Evolutionary conservation across 2,113 vertebrate genomes (phyloP).

Genomic region (Myotis davidii): DNA sequence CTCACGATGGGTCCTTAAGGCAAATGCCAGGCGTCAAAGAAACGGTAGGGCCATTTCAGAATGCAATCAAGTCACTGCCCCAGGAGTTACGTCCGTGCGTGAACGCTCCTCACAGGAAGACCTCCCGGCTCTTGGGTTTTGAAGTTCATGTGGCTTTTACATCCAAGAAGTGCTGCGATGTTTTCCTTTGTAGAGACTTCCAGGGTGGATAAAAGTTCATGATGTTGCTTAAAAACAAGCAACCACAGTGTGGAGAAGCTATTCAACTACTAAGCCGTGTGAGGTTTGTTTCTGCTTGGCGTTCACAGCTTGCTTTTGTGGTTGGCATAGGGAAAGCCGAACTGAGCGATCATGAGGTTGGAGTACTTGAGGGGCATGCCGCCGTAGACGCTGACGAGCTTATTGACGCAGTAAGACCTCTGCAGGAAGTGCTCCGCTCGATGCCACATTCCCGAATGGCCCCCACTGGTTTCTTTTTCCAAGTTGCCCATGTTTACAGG

Average conservation of each 20-base stretch:
- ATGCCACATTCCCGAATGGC: conserved; percentile 97
- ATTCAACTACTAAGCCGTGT: neutral
- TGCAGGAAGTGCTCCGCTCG: conserved; percentile 94
- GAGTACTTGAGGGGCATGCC: conserved; percentile 94
- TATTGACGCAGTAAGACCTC: conserved; percentile 95
- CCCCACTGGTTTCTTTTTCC: conserved; percentile 93
- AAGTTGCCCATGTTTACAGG: conserved; percentile 93
- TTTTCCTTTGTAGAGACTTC: conserved; percentile 19
- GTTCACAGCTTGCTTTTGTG: conserved; percentile 90
- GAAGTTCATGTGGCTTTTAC: neutral
- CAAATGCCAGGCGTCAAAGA: conserved; percentile 66
- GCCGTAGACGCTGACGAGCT: conserved; percentile 90
- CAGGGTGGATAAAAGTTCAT: conserved; percentile 24
- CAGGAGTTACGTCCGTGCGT: conserved; percentile 15
- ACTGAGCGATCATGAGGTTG: conserved; percentile 96
- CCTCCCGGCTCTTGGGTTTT: conserved; percentile 26
- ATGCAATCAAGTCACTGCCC: conserved; percentile 37
- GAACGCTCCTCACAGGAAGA: neutral
- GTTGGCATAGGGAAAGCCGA: conserved; percentile 97
- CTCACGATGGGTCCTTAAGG: conserved; percentile 67
- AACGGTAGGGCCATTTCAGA: conserved; percentile 46
- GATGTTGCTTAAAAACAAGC: conserved; percentile 34
- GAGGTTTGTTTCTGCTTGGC: neutral
- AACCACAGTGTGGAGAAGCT: neutral
- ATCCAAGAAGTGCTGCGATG: neutral